phyloP scores from a whole-genome alignment of 64 coral and sea anemone species.

The Catalaphyllia jardinei region DNA sequence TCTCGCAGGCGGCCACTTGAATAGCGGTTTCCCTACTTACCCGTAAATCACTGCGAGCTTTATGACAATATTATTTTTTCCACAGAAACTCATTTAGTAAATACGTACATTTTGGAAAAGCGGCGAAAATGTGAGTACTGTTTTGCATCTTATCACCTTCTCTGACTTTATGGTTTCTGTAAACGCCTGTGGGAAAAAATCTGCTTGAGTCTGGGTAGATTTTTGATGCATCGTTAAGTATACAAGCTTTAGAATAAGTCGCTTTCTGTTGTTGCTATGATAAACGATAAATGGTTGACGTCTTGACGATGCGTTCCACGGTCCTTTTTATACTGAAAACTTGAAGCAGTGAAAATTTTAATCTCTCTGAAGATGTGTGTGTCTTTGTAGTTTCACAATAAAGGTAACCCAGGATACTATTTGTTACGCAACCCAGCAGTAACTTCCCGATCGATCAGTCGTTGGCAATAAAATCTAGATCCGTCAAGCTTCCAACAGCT shows the following conservation, averaged over 20 bases:
- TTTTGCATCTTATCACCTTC: neutral
- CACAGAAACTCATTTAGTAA: too few species aligned
- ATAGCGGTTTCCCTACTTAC: neutral
- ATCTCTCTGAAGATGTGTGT: neutral
- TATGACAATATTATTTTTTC: neutral
- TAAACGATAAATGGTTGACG: neutral
- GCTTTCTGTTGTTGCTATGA: slow-evolving; percentile 18
- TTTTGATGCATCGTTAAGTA: neutral
- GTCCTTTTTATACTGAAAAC: too few species aligned
- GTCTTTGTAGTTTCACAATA: neutral
- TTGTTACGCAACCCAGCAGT: too few species aligned
- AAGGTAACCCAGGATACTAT: too few species aligned
- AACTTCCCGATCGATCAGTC: neutral
- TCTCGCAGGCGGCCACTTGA: neutral
- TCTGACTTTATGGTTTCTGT: neutral
- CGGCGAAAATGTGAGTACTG: slow-evolving; percentile 9
- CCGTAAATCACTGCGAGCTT: slow-evolving; percentile 16
- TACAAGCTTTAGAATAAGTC: neutral
- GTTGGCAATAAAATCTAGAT: too few species aligned
- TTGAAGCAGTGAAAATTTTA: neutral
- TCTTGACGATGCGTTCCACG: neutral
- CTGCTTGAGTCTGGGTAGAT: neutral
- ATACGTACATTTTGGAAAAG: neutral
- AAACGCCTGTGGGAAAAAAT: neutral
- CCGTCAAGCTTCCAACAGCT: neutral